phyloP scores from a whole-genome alignment of 2,888 invertebrate species.

The Branchellion lobata region DNA sequence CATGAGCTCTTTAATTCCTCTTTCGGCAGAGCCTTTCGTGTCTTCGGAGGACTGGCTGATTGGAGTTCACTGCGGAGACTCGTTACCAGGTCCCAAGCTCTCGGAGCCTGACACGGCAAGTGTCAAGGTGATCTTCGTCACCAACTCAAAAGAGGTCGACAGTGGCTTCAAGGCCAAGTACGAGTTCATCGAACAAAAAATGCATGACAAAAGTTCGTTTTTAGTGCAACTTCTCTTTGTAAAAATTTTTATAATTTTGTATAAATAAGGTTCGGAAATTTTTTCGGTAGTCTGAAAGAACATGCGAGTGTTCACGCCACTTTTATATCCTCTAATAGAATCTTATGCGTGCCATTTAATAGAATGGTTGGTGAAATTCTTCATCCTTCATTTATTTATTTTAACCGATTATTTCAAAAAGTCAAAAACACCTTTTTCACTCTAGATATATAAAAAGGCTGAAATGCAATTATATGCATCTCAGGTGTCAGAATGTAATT shows the following conservation, averaged over 20 bases:
- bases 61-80: slow-evolving; percentile 85
- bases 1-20: not conserved
- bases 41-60: slow-evolving; percentile 66
- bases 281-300: slow-evolving; percentile 69
- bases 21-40: not conserved
- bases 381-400: too few species aligned
- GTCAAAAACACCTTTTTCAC: too few species aligned
- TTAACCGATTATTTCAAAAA: too few species aligned
- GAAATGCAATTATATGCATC: too few species aligned
- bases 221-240: slow-evolving; percentile 67
- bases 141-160: slow-evolving; percentile 79
- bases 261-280: too few species aligned
- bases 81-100: slow-evolving; percentile 91
- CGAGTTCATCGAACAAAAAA: slow-evolving; percentile 71
- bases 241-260: too few species aligned
- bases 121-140: slow-evolving; percentile 82
- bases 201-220: slow-evolving; percentile 4
- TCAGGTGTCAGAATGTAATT: too few species aligned
- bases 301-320: too few species aligned
- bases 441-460: too few species aligned
- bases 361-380: not conserved
- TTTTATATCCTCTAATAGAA: too few species aligned
- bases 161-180: slow-evolving; percentile 95
- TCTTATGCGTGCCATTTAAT: not conserved
- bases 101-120: slow-evolving; percentile 87